phyloP scores from a whole-genome alignment of 2,888 invertebrate genomes.

The Itoplectis maculator region DNA sequence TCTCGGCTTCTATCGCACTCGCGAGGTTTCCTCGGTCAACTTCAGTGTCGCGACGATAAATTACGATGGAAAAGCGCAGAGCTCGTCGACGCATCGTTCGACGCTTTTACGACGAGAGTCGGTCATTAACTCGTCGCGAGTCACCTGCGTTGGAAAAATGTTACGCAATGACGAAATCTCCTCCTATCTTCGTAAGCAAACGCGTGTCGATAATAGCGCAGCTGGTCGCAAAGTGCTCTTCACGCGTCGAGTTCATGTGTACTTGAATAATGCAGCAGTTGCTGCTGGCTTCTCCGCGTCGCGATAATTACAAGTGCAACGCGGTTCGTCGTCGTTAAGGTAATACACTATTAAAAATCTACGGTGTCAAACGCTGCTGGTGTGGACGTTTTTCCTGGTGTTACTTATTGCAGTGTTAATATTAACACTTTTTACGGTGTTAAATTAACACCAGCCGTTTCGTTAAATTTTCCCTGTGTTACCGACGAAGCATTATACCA shows the following conservation, averaged over 20 bases:
- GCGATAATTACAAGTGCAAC: not conserved
- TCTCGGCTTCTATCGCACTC: slow-evolving; percentile 5
- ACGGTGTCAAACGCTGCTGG: too few relatives aligned
- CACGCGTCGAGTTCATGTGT: not conserved
- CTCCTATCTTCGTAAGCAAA: not conserved
- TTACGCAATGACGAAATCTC: not conserved
- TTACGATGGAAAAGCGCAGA: not conserved
- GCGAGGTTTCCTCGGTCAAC: not conserved
- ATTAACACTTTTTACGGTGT: too few relatives aligned
- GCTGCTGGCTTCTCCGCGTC: not conserved
- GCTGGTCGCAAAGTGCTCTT: not conserved
- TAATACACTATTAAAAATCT: too few relatives aligned
- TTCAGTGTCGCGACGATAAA: not conserved
- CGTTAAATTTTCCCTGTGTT: too few relatives aligned
- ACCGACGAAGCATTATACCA: too few relatives aligned
- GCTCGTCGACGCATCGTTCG: slow-evolving; percentile 11
- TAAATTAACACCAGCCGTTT: too few relatives aligned
- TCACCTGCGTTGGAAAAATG: not conserved
- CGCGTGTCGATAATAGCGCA: not conserved
- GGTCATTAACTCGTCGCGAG: not conserved
- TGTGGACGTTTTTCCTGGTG: too few relatives aligned
- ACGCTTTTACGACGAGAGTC: slow-evolving; percentile 9
- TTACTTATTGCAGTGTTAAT: too few relatives aligned
- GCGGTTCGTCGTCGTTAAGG: too few relatives aligned
- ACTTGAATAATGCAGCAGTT: not conserved